Conservation (phyloP, 2,113 vertebrate genomes). For the Zosterops borbonicus region DNA sequence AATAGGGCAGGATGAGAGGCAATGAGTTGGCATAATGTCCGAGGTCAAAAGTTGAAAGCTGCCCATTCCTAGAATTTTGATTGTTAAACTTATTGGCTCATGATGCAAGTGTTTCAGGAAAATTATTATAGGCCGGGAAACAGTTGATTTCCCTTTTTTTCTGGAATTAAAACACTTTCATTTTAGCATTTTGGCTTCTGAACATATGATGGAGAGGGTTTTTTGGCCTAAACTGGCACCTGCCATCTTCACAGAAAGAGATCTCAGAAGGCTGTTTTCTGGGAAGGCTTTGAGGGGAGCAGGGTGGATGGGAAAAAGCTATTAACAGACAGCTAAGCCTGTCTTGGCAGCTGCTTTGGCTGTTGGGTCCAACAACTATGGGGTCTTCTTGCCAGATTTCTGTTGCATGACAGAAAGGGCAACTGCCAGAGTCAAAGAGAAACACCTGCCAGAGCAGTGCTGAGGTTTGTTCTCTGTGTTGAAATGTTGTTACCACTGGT, state of each 20-base stretch:
- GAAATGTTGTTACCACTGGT: neutral
- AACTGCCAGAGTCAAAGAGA: neutral
- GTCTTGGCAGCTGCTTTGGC: neutral
- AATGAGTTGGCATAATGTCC: neutral
- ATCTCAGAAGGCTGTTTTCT: neutral
- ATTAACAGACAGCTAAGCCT: neutral
- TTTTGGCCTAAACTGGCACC: neutral
- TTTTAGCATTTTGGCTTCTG: neutral
- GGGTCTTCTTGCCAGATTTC: neutral
- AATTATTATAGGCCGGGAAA: neutral
- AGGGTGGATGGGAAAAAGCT: neutral
- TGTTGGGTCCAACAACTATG: neutral
- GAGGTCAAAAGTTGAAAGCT: constrained; percentile 44
- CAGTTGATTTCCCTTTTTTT: neutral
- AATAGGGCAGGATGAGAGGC: constrained; percentile 4
- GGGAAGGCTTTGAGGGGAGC: neutral
- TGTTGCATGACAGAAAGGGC: neutral
- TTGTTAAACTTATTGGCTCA: neutral
- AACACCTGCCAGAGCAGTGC: neutral
- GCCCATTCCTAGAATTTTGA: constrained; percentile 26
- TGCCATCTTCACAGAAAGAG: neutral
- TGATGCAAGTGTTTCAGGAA: neutral
- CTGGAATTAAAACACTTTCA: neutral
- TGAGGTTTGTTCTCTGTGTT: neutral
- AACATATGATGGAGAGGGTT: neutral